phyloP scores from a whole-genome alignment of 2,888 invertebrate species.

The Heliconius charithonia region DNA sequence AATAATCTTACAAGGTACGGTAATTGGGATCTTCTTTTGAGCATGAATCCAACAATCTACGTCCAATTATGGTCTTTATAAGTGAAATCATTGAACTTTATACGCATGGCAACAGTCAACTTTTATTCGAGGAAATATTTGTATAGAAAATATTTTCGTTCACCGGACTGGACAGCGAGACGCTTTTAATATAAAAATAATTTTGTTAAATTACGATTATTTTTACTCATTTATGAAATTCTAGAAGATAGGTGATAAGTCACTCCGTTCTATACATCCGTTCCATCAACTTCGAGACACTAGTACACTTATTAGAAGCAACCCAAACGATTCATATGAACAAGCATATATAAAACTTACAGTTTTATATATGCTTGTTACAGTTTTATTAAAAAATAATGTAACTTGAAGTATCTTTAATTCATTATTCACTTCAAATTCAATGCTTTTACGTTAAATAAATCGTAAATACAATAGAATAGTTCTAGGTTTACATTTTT shows the following conservation, averaged over 20 bases:
- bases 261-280: no score
- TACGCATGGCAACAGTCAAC: not conserved
- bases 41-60: conserved; percentile 1
- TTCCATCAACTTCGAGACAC: no score
- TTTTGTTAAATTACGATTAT: not conserved
- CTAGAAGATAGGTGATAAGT: no score
- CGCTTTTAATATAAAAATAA: not conserved
- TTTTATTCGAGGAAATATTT: not conserved
- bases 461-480: not conserved
- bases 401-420: no score
- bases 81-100: conserved; percentile 4
- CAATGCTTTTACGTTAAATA: not conserved
- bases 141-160: not conserved
- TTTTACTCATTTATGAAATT: not conserved
- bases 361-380: no score
- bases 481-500: not conserved
- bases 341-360: no score
- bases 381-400: no score
- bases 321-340: no score
- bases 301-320: no score
- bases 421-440: not conserved
- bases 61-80: not conserved
- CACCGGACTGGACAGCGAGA: not conserved
- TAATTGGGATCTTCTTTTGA: conserved; percentile 14
- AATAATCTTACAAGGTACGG: not conserved